Conservation (phyloP, 1,140 invertebrate species). For the Caerostris extrusa region DNA sequence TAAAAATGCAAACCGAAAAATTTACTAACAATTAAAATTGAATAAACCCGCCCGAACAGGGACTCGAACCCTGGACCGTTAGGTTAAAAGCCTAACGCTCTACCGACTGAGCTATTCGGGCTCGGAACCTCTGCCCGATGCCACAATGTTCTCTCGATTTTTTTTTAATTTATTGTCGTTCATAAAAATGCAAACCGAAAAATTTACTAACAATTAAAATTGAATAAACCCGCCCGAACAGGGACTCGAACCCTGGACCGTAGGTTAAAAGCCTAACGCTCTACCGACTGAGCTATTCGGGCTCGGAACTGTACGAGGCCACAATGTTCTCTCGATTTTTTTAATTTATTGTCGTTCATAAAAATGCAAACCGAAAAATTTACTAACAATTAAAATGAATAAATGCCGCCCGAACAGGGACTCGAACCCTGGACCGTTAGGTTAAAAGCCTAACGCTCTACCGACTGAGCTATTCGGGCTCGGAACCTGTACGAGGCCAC, state of each 20-base stretch:
- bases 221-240: conserved; percentile 55
- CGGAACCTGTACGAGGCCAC: neutral
- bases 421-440: conserved; percentile 78
- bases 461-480: conserved; percentile 78
- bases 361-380: too few species aligned
- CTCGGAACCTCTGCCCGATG: neutral
- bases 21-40: too few species aligned
- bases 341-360: too few species aligned
- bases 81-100: conserved; percentile 78
- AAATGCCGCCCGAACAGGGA: conserved; percentile 72
- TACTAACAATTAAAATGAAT: too few species aligned
- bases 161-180: too few species aligned
- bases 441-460: conserved; percentile 78
- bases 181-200: too few species aligned
- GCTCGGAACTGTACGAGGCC: neutral
- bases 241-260: conserved; percentile 78
- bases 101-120: conserved; percentile 78
- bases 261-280: conserved; percentile 78
- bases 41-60: conserved; percentile 67
- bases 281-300: conserved; percentile 78
- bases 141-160: too few species aligned
- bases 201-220: too few species aligned
- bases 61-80: conserved; percentile 78
- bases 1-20: too few species aligned
- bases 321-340: too few species aligned